Evolutionary conservation across 2,888 invertebrate species (phyloP), one percentile per base, ranked within the genome.

Genomic region (Dolichopus griseipennis): DNA sequence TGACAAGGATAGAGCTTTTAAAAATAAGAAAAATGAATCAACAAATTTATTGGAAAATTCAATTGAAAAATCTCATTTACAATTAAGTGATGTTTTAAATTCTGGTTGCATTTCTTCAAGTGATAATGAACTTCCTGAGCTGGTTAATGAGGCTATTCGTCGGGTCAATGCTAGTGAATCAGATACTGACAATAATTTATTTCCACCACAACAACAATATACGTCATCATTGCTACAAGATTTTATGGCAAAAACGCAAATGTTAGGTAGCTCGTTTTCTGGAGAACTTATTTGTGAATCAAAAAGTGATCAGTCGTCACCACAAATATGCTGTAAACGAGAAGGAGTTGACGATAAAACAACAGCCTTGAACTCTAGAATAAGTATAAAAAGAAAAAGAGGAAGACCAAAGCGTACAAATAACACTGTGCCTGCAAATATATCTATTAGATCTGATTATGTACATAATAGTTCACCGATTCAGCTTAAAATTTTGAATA

Each of bases 231-330:
- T 93, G 71, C 79, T 93, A 70, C 91, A 92, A 76, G 90, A 92
- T 76, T 92, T 92, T 75, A 91, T 89, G 70, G 90, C 88, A 66
- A 91, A 91, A 78, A 92, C 91, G 0, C 90, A 90, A 78, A 83
- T 88, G 76, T 78, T 90, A 41, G 88, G 87, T 71, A 84, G 81
- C 73, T 81, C 83, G 10, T 79, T 79, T 27, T 78, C 82, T n/a
- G 72, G 72, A 77, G n/a, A 78, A 62, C 12, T n/a, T 9, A 10
- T 10, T 52, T 12, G 21, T 64, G 64, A 67, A 27, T 52, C 52
- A 2, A 52, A 52, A 52, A 52, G 52, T 18, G n/a, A n/a, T 52
- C 52, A 52, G 2, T 52, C 52, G 15, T 52, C 52, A 12, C 52
- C 52, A 12, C 18, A 12, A 18, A 5, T 52, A 76, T 67, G 75